Conservation (phyloP, 2,888 invertebrate genomes). For the Iphiclides podalirius region DNA sequence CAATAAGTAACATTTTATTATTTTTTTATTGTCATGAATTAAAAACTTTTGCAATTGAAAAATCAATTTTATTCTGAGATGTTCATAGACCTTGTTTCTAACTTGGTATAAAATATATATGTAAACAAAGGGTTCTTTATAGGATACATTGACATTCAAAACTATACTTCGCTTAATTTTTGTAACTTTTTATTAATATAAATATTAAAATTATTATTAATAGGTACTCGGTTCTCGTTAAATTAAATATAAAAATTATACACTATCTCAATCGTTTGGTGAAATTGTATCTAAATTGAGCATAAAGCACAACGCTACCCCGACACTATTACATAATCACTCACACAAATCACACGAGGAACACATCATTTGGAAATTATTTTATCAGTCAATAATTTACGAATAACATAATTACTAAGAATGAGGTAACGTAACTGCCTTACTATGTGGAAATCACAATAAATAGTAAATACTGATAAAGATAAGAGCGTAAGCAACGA, state of each 20-base stretch:
- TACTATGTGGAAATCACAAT: constrained; percentile 71
- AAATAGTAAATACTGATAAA: constrained; percentile 72
- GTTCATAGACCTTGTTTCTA: constrained; percentile 47
- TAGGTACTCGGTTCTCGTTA: constrained; percentile 78
- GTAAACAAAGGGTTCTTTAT: constrained; percentile 47
- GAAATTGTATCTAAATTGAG: constrained; percentile 79
- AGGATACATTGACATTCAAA: constrained; percentile 51
- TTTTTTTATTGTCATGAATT: constrained; percentile 23
- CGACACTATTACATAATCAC: constrained; percentile 60
- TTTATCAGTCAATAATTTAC: constrained; percentile 76
- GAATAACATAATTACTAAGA: constrained; percentile 63
- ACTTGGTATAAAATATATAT: constrained; percentile 55
- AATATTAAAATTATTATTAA: constrained; percentile 79
- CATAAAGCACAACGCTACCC: constrained; percentile 79
- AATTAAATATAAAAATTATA: constrained; percentile 77
- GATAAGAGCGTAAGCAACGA: constrained; percentile 52
- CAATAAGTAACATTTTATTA: not conserved
- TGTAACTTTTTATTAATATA: constrained; percentile 76
- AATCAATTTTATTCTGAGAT: constrained; percentile 54
- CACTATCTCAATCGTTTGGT: constrained; percentile 77
- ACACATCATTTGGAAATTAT: constrained; percentile 75
- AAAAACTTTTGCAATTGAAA: constrained; percentile 38
- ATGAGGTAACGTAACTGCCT: constrained; percentile 71
- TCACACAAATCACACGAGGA: constrained; percentile 70
- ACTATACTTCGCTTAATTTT: constrained; percentile 55